Base-by-base conservation (phyloP, 1,140 invertebrate species). In the Drosophila fuyamai region DNA sequence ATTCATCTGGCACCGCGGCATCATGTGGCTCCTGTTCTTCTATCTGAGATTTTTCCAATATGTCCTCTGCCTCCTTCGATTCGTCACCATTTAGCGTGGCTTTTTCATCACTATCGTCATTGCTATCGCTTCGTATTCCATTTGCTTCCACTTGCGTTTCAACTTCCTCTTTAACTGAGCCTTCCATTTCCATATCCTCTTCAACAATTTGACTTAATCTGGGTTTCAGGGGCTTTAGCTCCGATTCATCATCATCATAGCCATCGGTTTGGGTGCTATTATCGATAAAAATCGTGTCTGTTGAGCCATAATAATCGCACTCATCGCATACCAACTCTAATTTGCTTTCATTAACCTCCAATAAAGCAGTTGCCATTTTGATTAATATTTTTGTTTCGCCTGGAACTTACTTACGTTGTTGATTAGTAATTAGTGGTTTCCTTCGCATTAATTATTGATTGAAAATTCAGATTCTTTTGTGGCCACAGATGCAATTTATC, bases 251-350 rank as follows among this genome's bases (percentile, higher is more conserved):
- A 4, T 67, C 71, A 5, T 61, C 80, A 43, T 68, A 81, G 43
- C 51, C 60, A 10, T 90, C 85, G 9, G 81, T 89, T 53, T 90
- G 76, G 0, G 83, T 85, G 36, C 89, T 85, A 50, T 85, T 91
- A 72, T 91, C 89, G 38, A 84, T 81, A 43, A 89, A 70, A 68
- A 82, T 77, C n/a, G 61, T 61, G 8, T 77, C 44, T 5, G 43
- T 56, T 13, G 77, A 56, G 12, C 50, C 79, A 60, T 65, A 81
- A 46, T 79, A 84, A 41, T 90, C 85, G 57, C 85, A 89, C 14
- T 77, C 77, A 38, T 84, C 76, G 36, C 79, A 90, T 12, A 67
- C 62, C 72, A 83, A 43, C 27, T 79, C 79, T 72, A 77, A 32
- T 38, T 79, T 71, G 2, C 43, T 27, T 44, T 70, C 82, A 10